phyloP scores from a whole-genome alignment of 2,888 invertebrate genomes.

The Steinernema scapterisci region DNA sequence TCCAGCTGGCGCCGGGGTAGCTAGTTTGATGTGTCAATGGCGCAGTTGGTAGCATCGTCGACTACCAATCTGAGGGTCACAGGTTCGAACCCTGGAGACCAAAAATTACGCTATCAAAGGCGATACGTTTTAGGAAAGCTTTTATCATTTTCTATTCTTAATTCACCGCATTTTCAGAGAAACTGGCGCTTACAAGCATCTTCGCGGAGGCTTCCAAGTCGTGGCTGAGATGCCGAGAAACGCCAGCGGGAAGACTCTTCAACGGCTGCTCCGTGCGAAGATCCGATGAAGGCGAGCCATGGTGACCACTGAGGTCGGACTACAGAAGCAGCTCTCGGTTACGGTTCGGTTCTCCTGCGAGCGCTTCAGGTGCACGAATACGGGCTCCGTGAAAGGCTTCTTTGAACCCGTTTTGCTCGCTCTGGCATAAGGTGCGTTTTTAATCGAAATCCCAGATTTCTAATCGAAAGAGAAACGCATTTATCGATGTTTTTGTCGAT shows the following conservation, averaged over 20 bases:
- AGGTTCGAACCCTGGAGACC: too few species aligned
- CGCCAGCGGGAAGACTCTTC: constrained; percentile 74
- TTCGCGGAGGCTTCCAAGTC: constrained; percentile 76
- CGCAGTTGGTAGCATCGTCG: too few species aligned
- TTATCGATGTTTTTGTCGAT: not conserved
- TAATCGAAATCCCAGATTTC: not conserved
- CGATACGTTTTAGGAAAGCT: too few species aligned
- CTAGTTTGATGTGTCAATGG: too few species aligned
- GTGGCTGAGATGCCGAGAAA: constrained; percentile 77
- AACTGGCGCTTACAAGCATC: constrained; percentile 79
- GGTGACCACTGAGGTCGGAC: not conserved
- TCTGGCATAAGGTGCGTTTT: too few species aligned
- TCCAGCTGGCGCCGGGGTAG: too few species aligned
- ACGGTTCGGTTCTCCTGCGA: not conserved
- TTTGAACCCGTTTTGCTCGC: too few species aligned
- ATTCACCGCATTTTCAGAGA: constrained; percentile 69
- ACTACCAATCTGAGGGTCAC: too few species aligned
- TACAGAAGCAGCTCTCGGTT: not conserved
- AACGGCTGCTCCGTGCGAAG: not conserved
- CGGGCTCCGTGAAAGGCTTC: not conserved
- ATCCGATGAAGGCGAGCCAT: not conserved
- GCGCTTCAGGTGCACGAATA: too few species aligned
- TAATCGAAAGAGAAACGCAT: not conserved
- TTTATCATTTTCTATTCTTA: too few species aligned
- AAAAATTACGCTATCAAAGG: too few species aligned